Percentiles rank a stretch among this genome's conserved stretches.
These are phyloP conservation scores for Ennomos quercinarius DNA, from an alignment of 2,888 invertebrate genomes.

Conservation along the genomic window DNA sequence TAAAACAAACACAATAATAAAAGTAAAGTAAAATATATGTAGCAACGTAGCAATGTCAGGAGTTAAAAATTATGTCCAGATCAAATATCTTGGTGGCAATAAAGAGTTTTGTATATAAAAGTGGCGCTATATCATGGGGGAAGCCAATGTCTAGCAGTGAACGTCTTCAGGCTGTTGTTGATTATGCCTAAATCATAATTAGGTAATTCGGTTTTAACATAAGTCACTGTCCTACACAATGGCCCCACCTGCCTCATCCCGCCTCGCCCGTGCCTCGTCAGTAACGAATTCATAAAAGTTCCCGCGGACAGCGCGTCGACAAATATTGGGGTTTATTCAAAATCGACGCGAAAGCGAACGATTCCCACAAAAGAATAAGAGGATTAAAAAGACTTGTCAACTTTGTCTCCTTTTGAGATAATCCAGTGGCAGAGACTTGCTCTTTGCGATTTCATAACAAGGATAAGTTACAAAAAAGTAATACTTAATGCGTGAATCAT, in stretches of 20 bases:
- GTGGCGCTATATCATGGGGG: no score
- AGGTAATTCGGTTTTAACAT: neutral
- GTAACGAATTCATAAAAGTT: conserved; percentile 30
- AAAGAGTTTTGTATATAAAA: no score
- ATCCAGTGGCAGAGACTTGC: conserved; percentile 5
- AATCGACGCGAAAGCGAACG: conserved; percentile 13
- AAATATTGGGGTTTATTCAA: conserved; percentile 7
- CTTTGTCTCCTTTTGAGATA: conserved; percentile 9
- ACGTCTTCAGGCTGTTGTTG: no score
- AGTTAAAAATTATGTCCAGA: no score
- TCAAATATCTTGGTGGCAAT: no score
- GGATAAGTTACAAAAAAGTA: neutral
- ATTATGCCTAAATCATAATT: no score
- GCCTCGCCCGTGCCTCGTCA: neutral
- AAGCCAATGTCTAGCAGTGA: no score
- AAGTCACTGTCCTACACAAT: neutral
- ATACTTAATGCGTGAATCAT: neutral
- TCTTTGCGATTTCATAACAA: conserved; percentile 6
- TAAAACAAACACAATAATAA: no score
- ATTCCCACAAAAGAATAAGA: conserved; percentile 4
- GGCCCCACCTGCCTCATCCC: conserved; percentile 7
- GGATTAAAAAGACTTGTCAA: conserved; percentile 13
- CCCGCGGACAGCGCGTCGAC: conserved; percentile 4
- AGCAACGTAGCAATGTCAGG: no score
- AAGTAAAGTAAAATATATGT: no score